Evolutionary conservation across 1,140 invertebrate species (phyloP).

Genomic region (Planococcus citri): DNA sequence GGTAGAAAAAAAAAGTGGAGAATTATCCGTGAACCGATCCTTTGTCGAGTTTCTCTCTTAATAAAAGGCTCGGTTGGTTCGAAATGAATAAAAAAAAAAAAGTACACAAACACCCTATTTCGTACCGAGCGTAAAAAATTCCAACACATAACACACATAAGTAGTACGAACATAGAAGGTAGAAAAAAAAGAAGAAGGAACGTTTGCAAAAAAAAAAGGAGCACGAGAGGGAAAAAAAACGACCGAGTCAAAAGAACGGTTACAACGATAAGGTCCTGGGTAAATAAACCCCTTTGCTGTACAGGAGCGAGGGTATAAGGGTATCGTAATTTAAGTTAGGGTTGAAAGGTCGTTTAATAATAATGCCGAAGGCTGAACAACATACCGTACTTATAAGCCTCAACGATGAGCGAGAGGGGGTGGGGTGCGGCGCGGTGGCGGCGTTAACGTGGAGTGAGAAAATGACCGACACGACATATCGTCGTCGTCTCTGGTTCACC

Average conservation of each 20-base stretch:
- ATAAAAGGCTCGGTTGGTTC: no score
- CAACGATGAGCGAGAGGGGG: background rate
- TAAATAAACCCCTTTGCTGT: conserved; percentile 8
- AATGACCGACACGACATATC: conserved; percentile 20
- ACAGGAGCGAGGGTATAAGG: background rate
- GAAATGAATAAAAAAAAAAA: no score
- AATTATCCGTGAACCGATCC: no score
- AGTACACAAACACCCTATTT: no score
- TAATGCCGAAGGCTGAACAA: conserved; percentile 17
- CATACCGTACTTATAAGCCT: conserved; percentile 5
- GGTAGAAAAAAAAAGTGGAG: no score
- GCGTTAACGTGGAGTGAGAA: background rate
- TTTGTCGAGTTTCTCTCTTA: no score
- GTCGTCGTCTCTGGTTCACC: background rate
- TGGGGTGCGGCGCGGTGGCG: background rate
- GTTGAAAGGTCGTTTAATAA: conserved; percentile 20
- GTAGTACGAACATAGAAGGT: background rate
- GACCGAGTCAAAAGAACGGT: background rate
- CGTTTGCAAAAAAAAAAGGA: background rate
- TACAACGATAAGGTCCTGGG: conserved; percentile 2
- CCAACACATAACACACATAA: background rate
- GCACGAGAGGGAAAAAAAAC: background rate
- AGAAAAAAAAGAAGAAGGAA: background rate
- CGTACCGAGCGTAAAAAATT: no score
- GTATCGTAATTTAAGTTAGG: conserved; percentile 9